Percentiles rank a stretch among this genome's conserved stretches.
Conservation (phyloP, 2,888 invertebrate genomes). For the Diogma glabrata region DNA sequence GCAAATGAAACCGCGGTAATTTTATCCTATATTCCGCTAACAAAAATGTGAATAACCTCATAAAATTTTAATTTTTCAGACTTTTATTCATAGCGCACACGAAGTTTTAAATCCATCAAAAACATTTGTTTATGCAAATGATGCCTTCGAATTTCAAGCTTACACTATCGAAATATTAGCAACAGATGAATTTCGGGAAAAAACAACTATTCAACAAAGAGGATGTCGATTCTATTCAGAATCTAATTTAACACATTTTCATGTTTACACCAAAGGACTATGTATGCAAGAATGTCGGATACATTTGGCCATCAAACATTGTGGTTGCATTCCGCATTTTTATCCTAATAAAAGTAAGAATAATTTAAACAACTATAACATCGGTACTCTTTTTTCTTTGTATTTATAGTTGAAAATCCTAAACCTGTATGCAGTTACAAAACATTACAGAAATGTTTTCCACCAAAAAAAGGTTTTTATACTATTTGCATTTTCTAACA, state of each 20-base stretch:
- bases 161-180: constrained; percentile 27
- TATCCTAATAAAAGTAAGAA: constrained; percentile 32
- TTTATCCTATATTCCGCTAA: neutral
- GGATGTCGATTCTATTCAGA: constrained; percentile 32
- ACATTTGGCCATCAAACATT: constrained; percentile 28
- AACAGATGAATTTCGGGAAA: constrained; percentile 27
- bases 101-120: constrained; percentile 30
- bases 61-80: constrained; percentile 19
- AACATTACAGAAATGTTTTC: constrained; percentile 26
- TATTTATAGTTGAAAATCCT: constrained; percentile 22
- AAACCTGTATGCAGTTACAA: constrained; percentile 30
- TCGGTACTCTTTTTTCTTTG: neutral
- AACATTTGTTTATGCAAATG: constrained; percentile 23
- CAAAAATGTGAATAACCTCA: neutral
- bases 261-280: constrained; percentile 30
- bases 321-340: constrained; percentile 36
- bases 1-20: constrained; percentile 24
- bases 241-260: constrained; percentile 32
- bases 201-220: constrained; percentile 28
- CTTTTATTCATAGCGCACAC: constrained; percentile 29
- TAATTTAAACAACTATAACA: neutral
- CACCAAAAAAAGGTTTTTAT: constrained; percentile 24
- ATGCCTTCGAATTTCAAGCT: constrained; percentile 24
- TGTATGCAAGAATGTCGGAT: constrained; percentile 35
- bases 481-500: constrained; percentile 6